phyloP scores from a whole-genome alignment of 30 jellyfish, hydroid and myxozoan species.

The Pelagia noctiluca region DNA sequence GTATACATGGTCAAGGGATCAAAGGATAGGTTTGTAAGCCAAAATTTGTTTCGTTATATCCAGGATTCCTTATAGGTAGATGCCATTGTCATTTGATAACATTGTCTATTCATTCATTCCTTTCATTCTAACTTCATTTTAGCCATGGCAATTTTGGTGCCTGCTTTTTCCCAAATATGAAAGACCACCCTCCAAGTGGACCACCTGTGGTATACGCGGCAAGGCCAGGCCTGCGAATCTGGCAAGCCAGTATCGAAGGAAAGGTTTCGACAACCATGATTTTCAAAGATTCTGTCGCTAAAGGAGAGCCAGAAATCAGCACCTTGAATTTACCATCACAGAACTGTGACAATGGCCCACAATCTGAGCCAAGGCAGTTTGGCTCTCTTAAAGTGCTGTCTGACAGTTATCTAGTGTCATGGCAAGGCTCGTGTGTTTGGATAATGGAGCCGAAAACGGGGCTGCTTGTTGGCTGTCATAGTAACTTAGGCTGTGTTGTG shows the following conservation, averaged over 20 bases:
- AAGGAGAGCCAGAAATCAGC: constrained; percentile 91
- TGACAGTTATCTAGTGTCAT: constrained; percentile 72
- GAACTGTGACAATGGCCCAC: constrained; percentile 11
- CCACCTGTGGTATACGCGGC: constrained; percentile 85
- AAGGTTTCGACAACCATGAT: constrained; percentile 93
- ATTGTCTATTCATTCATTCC: background rate
- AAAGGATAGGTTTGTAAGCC: too few species aligned
- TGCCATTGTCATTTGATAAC: background rate
- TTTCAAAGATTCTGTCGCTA: constrained; percentile 84
- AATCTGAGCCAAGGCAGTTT: constrained; percentile 84
- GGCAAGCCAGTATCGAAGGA: constrained; percentile 98
- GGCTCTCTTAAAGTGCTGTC: constrained; percentile 78
- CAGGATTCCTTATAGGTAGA: too few species aligned
- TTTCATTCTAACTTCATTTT: background rate
- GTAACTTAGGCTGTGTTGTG: constrained; percentile 92
- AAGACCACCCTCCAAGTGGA: constrained; percentile 44
- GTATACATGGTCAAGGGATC: too few species aligned
- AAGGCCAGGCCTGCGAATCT: constrained; percentile 97
- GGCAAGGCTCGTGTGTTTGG: constrained; percentile 98
- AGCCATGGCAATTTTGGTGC: constrained; percentile 99
- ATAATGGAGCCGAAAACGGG: constrained; percentile 94
- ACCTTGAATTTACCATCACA: constrained; percentile 83
- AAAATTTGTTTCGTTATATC: too few species aligned
- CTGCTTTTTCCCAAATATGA: constrained; percentile 82
- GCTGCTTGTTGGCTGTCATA: constrained; percentile 90